A percentile compares a stretch with the other conserved stretches of the same genome.
These are phyloP conservation scores for Rostratula benghalensis DNA, from an alignment of 2,113 vertebrate species.

Conservation along the genomic window DNA sequence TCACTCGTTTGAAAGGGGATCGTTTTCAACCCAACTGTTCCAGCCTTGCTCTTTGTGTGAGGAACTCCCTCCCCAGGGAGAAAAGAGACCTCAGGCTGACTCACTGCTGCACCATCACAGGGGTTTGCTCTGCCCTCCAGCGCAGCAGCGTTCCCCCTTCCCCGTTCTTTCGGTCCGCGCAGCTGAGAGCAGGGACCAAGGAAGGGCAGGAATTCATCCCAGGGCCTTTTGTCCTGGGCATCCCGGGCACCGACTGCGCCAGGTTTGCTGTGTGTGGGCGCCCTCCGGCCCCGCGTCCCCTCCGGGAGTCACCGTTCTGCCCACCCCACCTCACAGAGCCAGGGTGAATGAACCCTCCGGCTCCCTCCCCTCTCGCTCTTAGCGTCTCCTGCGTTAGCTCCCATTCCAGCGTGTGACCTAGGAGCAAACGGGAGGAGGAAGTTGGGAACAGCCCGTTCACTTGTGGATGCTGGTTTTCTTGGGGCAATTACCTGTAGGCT, in stretches of 20 bases:
- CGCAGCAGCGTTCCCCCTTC: not conserved
- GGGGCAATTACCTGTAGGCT: conserved; percentile 16
- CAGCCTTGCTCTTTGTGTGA: not conserved
- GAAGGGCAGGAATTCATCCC: not conserved
- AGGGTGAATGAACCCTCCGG: not conserved
- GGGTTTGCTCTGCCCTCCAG: not conserved
- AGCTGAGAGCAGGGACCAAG: not conserved
- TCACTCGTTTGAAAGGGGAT: not conserved
- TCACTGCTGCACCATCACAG: fast-evolving
- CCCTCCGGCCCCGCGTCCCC: fast-evolving
- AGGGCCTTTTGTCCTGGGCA: fast-evolving
- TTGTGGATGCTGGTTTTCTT: conserved; percentile 17
- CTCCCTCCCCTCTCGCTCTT: not conserved
- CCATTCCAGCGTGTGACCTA: not conserved
- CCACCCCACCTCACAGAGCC: not conserved
- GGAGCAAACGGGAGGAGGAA: conserved; percentile 35
- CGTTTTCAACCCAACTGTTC: not conserved
- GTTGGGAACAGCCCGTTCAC: not conserved
- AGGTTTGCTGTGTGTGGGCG: not conserved
- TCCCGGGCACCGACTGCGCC: fast-evolving
- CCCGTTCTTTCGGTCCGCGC: not conserved
- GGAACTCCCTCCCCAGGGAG: not conserved
- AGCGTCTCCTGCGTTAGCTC: not conserved
- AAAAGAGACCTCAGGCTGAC: not conserved
- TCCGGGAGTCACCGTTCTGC: fast-evolving